phyloP scores from a whole-genome alignment of 2,888 invertebrate genomes.

The Dascillus cervinus region DNA sequence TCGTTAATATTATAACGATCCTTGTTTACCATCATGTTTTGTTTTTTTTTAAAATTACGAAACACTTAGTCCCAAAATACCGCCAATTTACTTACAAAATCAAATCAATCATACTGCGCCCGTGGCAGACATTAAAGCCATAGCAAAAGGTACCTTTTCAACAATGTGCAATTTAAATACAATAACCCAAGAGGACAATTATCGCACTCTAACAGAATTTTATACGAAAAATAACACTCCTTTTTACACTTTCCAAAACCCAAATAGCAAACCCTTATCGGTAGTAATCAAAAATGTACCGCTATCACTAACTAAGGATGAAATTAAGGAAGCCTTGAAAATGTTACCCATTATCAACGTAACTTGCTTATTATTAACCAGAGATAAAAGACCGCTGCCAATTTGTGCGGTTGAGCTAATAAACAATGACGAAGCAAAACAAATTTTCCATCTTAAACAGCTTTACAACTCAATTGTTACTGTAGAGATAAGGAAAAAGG shows the following conservation, averaged over 20 bases:
- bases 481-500: slow-evolving; percentile 3
- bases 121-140: slow-evolving; percentile 1
- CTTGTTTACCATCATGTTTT: too few species aligned
- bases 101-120: slow-evolving; percentile 3
- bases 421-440: slow-evolving; percentile 3
- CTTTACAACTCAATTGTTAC: slow-evolving; percentile 4
- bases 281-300: slow-evolving; percentile 7
- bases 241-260: slow-evolving; percentile 3
- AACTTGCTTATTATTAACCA: slow-evolving; percentile 3
- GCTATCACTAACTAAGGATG: slow-evolving; percentile 2
- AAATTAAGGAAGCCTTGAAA: slow-evolving; percentile 1
- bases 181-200: slow-evolving; percentile 1
- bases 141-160: slow-evolving; percentile 1
- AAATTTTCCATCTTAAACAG: slow-evolving; percentile 1
- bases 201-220: slow-evolving; percentile 1
- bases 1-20: too few species aligned
- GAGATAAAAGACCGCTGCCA: slow-evolving; percentile 3
- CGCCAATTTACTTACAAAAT: slow-evolving; percentile 4
- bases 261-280: slow-evolving; percentile 2
- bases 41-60: too few species aligned
- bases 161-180: slow-evolving; percentile 1
- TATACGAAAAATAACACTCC: slow-evolving; percentile 1
- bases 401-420: slow-evolving; percentile 4
- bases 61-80: too few species aligned
- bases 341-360: slow-evolving; percentile 4